Conservation (phyloP, 2,797 vertebrate genomes). For the Huso huso region DNA sequence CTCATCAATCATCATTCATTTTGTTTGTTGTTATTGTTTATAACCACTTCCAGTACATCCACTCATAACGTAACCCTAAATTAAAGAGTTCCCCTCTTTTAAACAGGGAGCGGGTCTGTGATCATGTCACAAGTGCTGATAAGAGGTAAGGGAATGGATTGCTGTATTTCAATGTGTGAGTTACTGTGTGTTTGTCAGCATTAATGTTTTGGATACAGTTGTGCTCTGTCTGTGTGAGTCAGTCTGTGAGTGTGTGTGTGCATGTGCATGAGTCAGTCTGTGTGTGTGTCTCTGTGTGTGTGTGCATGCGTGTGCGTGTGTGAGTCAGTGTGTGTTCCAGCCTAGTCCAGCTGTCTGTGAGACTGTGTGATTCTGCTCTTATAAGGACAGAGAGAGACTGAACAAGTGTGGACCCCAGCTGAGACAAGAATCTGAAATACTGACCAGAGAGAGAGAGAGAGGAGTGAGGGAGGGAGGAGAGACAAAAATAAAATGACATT, state of each 20-base stretch:
- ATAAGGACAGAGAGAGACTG: constrained; percentile 54
- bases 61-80: too few species aligned
- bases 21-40: too few species aligned
- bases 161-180: constrained; percentile 21
- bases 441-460: constrained; percentile 4
- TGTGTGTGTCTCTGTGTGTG: constrained; percentile 25
- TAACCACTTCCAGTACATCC: too few species aligned
- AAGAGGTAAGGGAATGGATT: background rate
- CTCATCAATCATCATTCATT: too few species aligned
- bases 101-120: too few species aligned
- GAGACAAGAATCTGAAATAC: background rate
- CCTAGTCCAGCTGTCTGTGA: constrained; percentile 24
- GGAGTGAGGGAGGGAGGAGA: background rate
- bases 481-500: background rate
- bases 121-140: background rate
- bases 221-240: constrained; percentile 6
- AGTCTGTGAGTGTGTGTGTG: constrained; percentile 20
- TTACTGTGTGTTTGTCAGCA: constrained; percentile 22
- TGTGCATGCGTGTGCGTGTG: constrained; percentile 8
- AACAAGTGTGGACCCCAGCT: constrained; percentile 43
- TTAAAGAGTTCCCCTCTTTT: too few species aligned
- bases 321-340: constrained; percentile 5
- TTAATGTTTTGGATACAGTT: constrained; percentile 19
- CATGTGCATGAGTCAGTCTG: constrained; percentile 23
- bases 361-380: constrained; percentile 39